phyloP scores from a whole-genome alignment of 1,140 invertebrate genomes.

The Megalopta genalis region DNA sequence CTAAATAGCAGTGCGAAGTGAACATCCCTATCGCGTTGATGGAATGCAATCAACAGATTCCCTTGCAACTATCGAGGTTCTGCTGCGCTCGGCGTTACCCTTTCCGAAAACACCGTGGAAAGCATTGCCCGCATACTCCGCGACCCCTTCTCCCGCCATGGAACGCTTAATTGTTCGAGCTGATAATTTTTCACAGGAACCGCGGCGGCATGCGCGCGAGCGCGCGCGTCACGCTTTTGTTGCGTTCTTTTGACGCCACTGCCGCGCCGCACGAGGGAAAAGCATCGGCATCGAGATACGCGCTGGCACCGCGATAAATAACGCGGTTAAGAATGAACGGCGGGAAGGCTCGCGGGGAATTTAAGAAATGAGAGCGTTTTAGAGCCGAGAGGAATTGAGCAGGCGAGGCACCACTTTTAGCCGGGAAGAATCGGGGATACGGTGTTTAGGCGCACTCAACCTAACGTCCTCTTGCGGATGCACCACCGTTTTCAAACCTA shows the following conservation, averaged over 20 bases:
- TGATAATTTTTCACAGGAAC: slow-evolving; percentile 10
- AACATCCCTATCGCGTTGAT: too few relatives aligned
- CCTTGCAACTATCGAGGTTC: too few relatives aligned
- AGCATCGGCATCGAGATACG: neutral
- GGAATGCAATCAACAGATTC: too few relatives aligned
- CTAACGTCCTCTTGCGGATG: neutral
- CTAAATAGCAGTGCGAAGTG: too few relatives aligned
- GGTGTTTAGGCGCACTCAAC: neutral
- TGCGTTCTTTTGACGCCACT: neutral
- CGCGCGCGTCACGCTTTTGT: neutral
- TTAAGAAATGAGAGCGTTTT: slow-evolving; percentile 23
- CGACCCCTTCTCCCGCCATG: too few relatives aligned
- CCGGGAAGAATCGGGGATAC: neutral
- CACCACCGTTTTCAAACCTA: neutral
- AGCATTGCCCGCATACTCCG: too few relatives aligned
- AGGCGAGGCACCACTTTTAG: neutral
- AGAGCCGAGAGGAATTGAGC: neutral
- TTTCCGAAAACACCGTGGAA: too few relatives aligned
- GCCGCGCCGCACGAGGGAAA: neutral
- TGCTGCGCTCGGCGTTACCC: too few relatives aligned
- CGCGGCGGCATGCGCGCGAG: neutral
- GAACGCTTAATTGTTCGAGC: slow-evolving; percentile 15
- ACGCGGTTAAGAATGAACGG: slow-evolving; percentile 11
- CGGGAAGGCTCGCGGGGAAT: slow-evolving; percentile 9
- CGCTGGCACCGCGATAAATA: neutral